phyloP scores from a whole-genome alignment of 2,888 invertebrate species.

The Drosophila subquinaria region DNA sequence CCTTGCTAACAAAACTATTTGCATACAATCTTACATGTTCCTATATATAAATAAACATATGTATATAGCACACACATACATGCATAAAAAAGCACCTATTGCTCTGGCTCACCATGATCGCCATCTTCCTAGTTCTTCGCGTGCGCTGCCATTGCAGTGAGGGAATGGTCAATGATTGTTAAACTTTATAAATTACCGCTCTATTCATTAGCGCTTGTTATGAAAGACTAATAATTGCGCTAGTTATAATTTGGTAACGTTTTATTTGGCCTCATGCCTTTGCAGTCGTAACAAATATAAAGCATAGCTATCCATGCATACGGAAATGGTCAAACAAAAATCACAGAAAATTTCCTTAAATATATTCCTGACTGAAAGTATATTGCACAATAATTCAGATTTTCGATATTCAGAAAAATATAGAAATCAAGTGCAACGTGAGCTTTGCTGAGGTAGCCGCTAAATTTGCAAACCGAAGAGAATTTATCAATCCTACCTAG shows the following conservation, averaged over 20 bases:
- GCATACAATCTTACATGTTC: slow-evolving; percentile 12
- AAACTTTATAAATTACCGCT: slow-evolving; percentile 6
- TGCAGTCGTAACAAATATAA: neutral
- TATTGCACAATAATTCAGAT: too few species aligned
- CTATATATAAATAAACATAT: slow-evolving; percentile 8
- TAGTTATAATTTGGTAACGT: neutral
- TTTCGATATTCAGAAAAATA: too few species aligned
- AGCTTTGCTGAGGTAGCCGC: too few species aligned
- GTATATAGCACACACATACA: neutral
- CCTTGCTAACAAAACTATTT: slow-evolving; percentile 36
- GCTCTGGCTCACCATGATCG: slow-evolving; percentile 3
- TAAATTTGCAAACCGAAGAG: too few species aligned
- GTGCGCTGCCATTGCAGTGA: slow-evolving; percentile 29
- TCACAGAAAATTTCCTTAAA: too few species aligned
- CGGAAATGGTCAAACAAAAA: too few species aligned
- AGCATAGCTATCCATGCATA: too few species aligned
- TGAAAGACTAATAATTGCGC: neutral
- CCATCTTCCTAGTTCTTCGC: neutral
- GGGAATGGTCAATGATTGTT: slow-evolving; percentile 13
- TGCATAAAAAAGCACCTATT: slow-evolving; percentile 1
- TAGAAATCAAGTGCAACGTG: too few species aligned
- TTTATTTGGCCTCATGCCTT: neutral
- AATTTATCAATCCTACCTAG: too few species aligned
- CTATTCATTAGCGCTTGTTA: neutral
- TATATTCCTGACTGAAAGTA: too few species aligned